phyloP scores from a whole-genome alignment of 2,888 invertebrate genomes.

The Hylaea fasciaria region DNA sequence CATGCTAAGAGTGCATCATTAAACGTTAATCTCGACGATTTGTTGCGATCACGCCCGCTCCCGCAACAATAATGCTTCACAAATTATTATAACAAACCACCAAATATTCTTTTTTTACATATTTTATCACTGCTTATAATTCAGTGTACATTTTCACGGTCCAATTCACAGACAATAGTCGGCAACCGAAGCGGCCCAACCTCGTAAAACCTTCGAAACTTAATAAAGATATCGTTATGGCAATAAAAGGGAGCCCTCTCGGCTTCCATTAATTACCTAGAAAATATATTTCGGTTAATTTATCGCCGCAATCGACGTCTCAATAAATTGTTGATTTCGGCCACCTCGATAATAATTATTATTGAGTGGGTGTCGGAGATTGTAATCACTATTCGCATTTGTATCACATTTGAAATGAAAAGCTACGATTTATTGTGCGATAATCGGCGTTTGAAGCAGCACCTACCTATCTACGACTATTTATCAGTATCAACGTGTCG shows the following conservation, averaged over 20 bases:
- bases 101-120: slow-evolving; percentile 15
- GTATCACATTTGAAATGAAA: slow-evolving; percentile 29
- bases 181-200: slow-evolving; percentile 41
- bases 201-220: slow-evolving; percentile 62
- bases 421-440: slow-evolving; percentile 16
- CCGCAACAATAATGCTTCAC: slow-evolving; percentile 47
- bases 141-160: slow-evolving; percentile 46
- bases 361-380: slow-evolving; percentile 57
- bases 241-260: slow-evolving; percentile 66
- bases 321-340: slow-evolving; percentile 72
- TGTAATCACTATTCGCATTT: slow-evolving; percentile 55
- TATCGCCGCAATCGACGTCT: slow-evolving; percentile 67
- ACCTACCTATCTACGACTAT: slow-evolving; percentile 16
- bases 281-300: slow-evolving; percentile 70
- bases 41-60: slow-evolving; percentile 56
- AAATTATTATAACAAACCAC: slow-evolving; percentile 42
- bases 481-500: slow-evolving; percentile 23
- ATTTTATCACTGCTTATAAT: slow-evolving; percentile 29
- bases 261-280: slow-evolving; percentile 67
- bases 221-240: slow-evolving; percentile 73
- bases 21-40: slow-evolving; percentile 68
- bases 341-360: slow-evolving; percentile 55
- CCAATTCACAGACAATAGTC: slow-evolving; percentile 50
- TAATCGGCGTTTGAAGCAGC: slow-evolving; percentile 13
- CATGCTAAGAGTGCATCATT: slow-evolving; percentile 66